Evolutionary conservation across 2,888 invertebrate species (phyloP), one percentile per base, ranked within the genome.

Genomic region (Ectropis crepuscularia): DNA sequence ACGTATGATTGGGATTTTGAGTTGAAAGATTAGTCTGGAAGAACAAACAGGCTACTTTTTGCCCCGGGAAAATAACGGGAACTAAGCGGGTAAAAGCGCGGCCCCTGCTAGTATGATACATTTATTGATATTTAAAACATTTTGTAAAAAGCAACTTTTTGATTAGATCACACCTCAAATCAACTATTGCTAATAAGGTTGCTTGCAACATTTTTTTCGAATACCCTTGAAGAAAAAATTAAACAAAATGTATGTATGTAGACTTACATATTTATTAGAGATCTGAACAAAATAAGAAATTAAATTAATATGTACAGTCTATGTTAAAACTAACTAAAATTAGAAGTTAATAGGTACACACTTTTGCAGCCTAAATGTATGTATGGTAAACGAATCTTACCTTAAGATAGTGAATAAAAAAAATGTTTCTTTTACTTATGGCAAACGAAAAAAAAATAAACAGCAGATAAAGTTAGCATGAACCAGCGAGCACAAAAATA

Each of bases 211-310:
- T 28, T 28, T 28, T 28, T 28, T 28, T 28, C 16, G 4, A 28
- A 28, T 2, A 28, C 16, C 16, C 16, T 28, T 28, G 16, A 28
- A 28, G 16, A 28, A 28, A 2, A 28, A 28, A 2, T 28, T 1
- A 75, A 75, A 76, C 77, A 73, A 76, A 79, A 75, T 71, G 74
- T 75, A 74, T 47, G 11, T 41, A 57, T 76, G 77, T 92, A 92
- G 91, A 93, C 92, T 93, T 93, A 93, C 90, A 90, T 91, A 89
- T 93, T 93, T 93, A 93, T 93, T 93, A 93, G 93, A 93, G 93
- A 93, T 93, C 93, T 93, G 93, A 93, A 93, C 93, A 93, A 91
- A 93, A 93, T 92, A 93, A 90, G 92, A 93, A 93, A 92, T 93
- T 89, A 93, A 93, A 93, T 93, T 91, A 93, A 72, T 93, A 93